Evolutionary conservation across 2,113 vertebrate species (phyloP), one percentile per base, ranked within the genome.

Genomic region (Podocnemis expansa): DNA sequence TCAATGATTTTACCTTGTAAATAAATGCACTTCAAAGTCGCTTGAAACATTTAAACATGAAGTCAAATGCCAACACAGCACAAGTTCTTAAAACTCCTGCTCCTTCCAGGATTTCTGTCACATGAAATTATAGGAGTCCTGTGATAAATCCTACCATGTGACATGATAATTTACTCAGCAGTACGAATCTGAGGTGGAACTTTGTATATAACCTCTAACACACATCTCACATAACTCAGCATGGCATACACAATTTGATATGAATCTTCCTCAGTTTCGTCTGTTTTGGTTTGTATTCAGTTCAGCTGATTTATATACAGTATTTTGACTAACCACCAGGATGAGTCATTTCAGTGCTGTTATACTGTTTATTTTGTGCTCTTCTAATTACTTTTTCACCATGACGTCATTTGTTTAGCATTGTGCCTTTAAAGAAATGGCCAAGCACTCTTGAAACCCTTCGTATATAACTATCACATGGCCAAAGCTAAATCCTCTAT

Each of bases 361-460:
- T 82, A 91, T 10, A 0, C 27, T 80, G 76, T 89, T 94, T 94
- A 73, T 84, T 88, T 41, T 94, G 82, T 70, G 87, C 78, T 90
- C 76, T 95, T 63, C 84, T 95, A 91, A 78, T 97, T 94, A 94
- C 82, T 90, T n/a, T 89, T 81, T 73, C 83, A 60, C 52, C 67
- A 88, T 92, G 89, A 96, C 80, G 79, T 91, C 83, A 95, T 63
- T 84, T 95, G 60, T 63, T 95, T 95, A 91, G 82, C 45, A 60
- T 90, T 2, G 4, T 94, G 73, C 87, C 85, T 81, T 89, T 67
- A 82, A 7, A 90, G 27, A 78, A 79, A 7, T 41, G 78, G 10
- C 80, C 87, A 54, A 70, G 89, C 19, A 41, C 29, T 58, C 81
- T 49, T 38, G 75, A 93, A 94, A 80, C 43, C 49, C 10, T 87